Conservation (phyloP, 1,140 invertebrate species). For the Leguminivora glycinivorella region DNA sequence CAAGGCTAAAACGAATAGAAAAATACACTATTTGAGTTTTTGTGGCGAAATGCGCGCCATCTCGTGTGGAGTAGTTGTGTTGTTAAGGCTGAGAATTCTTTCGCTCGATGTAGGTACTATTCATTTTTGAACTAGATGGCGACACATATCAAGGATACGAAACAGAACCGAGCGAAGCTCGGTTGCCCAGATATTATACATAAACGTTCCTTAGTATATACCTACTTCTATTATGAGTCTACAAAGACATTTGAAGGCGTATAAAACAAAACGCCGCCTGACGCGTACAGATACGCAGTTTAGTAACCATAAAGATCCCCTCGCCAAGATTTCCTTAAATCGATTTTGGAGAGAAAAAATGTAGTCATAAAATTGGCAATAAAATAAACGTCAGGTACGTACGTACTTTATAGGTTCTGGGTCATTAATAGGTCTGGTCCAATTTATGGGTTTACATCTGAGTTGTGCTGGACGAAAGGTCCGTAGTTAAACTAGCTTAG, state of each 20-base stretch:
- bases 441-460: slow-evolving; percentile 24
- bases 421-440: slow-evolving; percentile 11
- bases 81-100: no score
- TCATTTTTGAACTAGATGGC: no score
- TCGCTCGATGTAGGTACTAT: no score
- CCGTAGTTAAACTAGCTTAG: not conserved
- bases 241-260: not conserved
- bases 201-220: no score
- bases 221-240: no score
- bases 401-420: slow-evolving; percentile 20
- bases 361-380: slow-evolving; percentile 21
- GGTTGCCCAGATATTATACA: no score
- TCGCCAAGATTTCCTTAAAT: slow-evolving; percentile 14
- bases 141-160: no score
- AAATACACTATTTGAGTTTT: no score
- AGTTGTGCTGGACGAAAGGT: slow-evolving; percentile 11
- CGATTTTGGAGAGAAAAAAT: slow-evolving; percentile 6
- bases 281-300: slow-evolving; percentile 5
- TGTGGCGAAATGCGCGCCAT: no score
- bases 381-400: slow-evolving; percentile 25
- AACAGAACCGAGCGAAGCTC: no score
- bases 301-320: slow-evolving; percentile 22
- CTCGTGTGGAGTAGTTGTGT: no score
- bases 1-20: no score
- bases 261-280: not conserved